These are phyloP conservation scores for Helicoverpa assulta DNA, from an alignment of 2,888 invertebrate species.

Conservation along the genomic window DNA sequence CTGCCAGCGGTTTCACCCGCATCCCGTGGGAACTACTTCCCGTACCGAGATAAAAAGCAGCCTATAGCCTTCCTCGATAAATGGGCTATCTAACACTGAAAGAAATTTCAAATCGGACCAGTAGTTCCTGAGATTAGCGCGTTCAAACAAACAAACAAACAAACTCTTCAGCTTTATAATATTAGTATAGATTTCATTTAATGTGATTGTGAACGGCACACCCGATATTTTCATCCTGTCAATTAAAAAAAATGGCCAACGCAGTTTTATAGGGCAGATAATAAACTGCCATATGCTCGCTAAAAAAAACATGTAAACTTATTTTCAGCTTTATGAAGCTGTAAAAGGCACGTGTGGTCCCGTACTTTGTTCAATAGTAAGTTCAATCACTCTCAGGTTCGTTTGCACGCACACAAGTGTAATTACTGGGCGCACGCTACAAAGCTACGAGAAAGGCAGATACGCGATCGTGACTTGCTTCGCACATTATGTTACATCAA, in stretches of 20 bases:
- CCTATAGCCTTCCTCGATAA: no score
- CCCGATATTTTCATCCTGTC: background rate
- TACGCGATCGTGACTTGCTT: slow-evolving; percentile 54
- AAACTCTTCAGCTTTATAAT: no score
- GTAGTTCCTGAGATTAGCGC: no score
- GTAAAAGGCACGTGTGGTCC: slow-evolving; percentile 32
- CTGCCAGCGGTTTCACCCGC: no score
- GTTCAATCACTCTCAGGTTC: slow-evolving; percentile 17
- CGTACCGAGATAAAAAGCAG: no score
- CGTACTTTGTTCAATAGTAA: slow-evolving; percentile 18
- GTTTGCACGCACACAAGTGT: slow-evolving; percentile 25
- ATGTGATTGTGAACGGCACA: no score
- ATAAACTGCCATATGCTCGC: slow-evolving; percentile 24
- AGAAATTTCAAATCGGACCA: no score
- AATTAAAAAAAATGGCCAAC: slow-evolving; percentile 11
- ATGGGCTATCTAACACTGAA: no score
- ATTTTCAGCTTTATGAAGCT: slow-evolving; percentile 36
- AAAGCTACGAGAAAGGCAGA: slow-evolving; percentile 37
- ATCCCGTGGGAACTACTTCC: no score
- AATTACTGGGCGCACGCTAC: slow-evolving; percentile 28
- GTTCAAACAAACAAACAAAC: no score
- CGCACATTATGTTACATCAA: slow-evolving; percentile 30
- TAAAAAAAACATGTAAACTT: slow-evolving; percentile 31
- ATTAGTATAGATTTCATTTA: no score
- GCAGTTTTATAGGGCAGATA: slow-evolving; percentile 7